A percentile compares a stretch with the other conserved stretches of the same genome.
These are phyloP conservation scores for Gymnosoma rotundatum DNA, from an alignment of 2,888 invertebrate species.

Conservation along the genomic window DNA sequence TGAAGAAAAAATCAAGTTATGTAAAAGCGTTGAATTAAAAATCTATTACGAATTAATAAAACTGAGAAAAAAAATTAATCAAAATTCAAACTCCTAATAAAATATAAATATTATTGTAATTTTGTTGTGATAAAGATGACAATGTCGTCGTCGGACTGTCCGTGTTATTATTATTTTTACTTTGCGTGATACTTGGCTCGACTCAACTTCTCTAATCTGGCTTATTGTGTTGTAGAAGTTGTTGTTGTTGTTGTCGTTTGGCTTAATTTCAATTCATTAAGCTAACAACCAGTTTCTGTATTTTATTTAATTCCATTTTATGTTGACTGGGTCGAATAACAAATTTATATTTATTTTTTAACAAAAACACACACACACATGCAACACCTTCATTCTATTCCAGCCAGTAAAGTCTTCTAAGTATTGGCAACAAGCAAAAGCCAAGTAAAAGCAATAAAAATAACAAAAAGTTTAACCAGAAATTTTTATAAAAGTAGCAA, in stretches of 20 bases:
- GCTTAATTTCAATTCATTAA: conserved; percentile 67
- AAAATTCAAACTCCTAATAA: not conserved
- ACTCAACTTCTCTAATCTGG: conserved; percentile 39
- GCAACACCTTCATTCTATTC: conserved; percentile 38
- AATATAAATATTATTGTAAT: not conserved
- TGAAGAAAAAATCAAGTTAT: conserved; percentile 4
- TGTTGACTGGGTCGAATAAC: conserved; percentile 59
- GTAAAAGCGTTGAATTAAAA: not conserved
- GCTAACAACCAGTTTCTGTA: conserved; percentile 66
- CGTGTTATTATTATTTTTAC: conserved; percentile 30
- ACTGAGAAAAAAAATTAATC: conserved; percentile 27
- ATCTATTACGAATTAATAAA: conserved; percentile 13
- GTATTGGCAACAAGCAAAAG: conserved; percentile 42
- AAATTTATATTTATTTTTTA: conserved; percentile 38
- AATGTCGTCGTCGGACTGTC: conserved; percentile 25
- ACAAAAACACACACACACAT: conserved; percentile 15
- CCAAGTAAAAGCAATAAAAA: conserved; percentile 3
- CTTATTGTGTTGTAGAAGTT: conserved; percentile 40
- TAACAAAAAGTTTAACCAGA: conserved; percentile 5
- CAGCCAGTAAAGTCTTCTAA: not conserved
- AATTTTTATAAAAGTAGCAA: not conserved
- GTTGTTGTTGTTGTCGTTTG: conserved; percentile 34
- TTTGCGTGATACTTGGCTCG: conserved; percentile 52
- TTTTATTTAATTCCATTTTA: conserved; percentile 55
- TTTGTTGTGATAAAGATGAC: conserved; percentile 39